Evolutionary conservation across 37 sponge, comb jelly and placozoan genomes (phyloP).

Genomic region (Cliona cf. orientalis): DNA sequence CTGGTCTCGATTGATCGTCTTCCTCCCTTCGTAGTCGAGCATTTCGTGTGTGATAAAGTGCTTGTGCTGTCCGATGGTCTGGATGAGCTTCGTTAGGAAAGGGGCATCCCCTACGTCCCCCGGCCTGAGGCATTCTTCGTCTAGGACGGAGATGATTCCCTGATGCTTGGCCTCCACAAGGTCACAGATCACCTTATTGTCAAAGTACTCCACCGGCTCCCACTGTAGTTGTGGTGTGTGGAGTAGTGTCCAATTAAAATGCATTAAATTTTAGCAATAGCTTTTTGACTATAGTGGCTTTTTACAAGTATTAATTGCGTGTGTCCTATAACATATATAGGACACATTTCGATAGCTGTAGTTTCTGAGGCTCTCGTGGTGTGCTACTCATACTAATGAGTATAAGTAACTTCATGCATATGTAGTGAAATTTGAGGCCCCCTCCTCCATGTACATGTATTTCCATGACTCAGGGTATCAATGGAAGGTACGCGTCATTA

Average conservation of each 20-base stretch:
- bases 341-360: no score
- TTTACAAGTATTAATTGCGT: no score
- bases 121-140: constrained; percentile 87
- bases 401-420: no score
- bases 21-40: constrained; percentile 73
- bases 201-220: constrained; percentile 87
- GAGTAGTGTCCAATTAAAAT: no score
- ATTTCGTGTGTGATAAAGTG: constrained; percentile 82
- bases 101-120: constrained; percentile 75
- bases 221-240: constrained; percentile 50
- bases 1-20: constrained; percentile 63
- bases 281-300: no score
- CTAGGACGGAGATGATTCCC: constrained; percentile 82
- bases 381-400: no score
- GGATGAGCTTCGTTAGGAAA: constrained; percentile 69
- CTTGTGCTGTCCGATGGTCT: constrained; percentile 55
- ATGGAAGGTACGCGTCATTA: background rate
- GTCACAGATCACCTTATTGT: constrained; percentile 90
- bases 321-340: no score
- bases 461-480: background rate
- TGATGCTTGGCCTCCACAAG: constrained; percentile 84
- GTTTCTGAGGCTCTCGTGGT: no score
- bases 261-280: no score
- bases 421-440: background rate
- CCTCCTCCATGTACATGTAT: background rate